A percentile compares a stretch with the other conserved stretches of the same genome.
These are phyloP conservation scores for Microtus ochrogaster DNA, from an alignment of 2,113 vertebrate species.

Conservation along the genomic window DNA sequence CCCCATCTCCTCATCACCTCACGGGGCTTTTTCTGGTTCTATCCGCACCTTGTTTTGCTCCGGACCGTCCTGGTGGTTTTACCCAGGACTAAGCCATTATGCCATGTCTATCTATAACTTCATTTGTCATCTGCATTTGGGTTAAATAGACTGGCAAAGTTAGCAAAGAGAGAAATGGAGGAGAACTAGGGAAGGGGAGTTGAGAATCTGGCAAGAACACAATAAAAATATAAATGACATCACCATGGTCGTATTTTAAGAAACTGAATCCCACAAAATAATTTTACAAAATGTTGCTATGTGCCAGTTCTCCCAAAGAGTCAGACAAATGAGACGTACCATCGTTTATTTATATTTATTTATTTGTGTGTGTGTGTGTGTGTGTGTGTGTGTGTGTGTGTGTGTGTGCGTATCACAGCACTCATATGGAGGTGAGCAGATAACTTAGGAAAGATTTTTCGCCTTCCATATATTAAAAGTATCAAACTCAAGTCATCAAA, in stretches of 20 bases:
- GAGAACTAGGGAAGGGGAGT: background rate
- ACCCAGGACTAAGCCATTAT: background rate
- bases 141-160: constrained; percentile 9
- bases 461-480: background rate
- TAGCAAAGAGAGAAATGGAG: background rate
- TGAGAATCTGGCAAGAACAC: background rate
- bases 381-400: background rate
- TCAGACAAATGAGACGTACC: background rate
- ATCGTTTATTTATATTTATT: background rate
- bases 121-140: background rate
- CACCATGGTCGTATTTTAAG: background rate
- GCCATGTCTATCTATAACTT: background rate
- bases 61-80: constrained; percentile 4
- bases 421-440: background rate
- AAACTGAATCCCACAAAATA: constrained; percentile 45
- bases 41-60: background rate
- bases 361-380: background rate
- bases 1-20: background rate
- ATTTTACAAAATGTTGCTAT: background rate
- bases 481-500: background rate
- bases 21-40: background rate
- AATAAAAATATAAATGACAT: background rate
- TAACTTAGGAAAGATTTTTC: background rate
- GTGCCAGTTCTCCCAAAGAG: background rate
- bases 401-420: background rate